Conservation (phyloP, 2,113 vertebrate species). For the Calyptomena viridis region DNA sequence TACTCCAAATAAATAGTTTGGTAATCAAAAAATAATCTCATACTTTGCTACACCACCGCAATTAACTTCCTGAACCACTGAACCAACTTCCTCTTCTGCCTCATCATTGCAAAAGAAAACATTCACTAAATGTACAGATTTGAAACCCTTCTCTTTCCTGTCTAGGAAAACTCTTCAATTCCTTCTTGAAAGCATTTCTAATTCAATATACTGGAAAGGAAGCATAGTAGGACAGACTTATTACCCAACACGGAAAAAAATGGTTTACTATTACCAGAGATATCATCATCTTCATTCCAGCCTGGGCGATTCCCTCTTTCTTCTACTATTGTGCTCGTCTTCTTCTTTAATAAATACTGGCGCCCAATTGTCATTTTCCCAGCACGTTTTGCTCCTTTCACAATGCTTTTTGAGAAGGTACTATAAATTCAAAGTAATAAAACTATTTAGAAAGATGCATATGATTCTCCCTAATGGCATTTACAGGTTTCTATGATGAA, state of each 20-base stretch:
- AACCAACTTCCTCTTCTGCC: neutral
- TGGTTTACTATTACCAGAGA: constrained; percentile 84
- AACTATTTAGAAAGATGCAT: neutral
- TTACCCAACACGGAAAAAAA: neutral
- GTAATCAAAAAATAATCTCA: neutral
- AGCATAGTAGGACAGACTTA: neutral
- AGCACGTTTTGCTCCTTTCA: constrained; percentile 95
- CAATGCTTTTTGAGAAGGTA: constrained; percentile 94
- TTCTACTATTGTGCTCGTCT: constrained; percentile 76
- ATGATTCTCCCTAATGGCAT: neutral
- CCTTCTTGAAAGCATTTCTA: neutral
- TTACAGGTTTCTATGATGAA: neutral
- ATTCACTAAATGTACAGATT: neutral
- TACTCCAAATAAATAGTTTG: neutral
- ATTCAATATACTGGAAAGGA: neutral
- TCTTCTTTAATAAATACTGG: constrained; percentile 89
- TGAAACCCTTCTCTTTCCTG: neutral
- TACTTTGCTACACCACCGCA: neutral
- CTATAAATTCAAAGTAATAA: constrained; percentile 68
- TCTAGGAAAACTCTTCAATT: neutral
- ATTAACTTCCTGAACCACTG: neutral
- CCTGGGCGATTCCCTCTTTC: constrained; percentile 85
- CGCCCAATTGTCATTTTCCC: constrained; percentile 98
- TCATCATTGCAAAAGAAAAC: neutral
- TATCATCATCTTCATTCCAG: constrained; percentile 92